Evolutionary conservation across 1,140 invertebrate species (phyloP).

Genomic region (Neelides sp.): DNA sequence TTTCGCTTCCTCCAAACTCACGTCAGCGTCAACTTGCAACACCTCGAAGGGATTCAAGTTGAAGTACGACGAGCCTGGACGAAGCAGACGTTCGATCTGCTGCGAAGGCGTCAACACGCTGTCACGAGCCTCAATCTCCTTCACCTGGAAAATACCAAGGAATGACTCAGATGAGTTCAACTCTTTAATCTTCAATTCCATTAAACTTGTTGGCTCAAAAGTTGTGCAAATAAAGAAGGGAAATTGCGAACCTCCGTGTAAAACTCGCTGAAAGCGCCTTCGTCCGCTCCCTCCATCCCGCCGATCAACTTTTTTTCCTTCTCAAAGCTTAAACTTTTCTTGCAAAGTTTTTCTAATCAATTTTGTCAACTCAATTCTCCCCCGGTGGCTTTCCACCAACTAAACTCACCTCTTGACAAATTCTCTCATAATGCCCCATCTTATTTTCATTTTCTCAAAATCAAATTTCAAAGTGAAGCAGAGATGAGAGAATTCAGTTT

Average conservation of each 20-base stretch:
- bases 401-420: too few species aligned
- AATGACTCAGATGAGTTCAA: too few species aligned
- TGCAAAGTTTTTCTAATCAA: too few species aligned
- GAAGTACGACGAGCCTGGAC: slow-evolving; percentile 89
- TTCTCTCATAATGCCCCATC: too few species aligned
- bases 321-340: too few species aligned
- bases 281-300: slow-evolving; percentile 5
- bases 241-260: slow-evolving; percentile 26
- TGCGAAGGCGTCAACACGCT: slow-evolving; percentile 81
- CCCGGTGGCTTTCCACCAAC: too few species aligned
- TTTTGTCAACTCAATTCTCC: too few species aligned
- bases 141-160: slow-evolving; percentile 53
- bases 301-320: too few species aligned
- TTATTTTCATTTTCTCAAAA: too few species aligned
- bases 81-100: slow-evolving; percentile 82
- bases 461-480: too few species aligned
- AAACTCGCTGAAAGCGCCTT: slow-evolving; percentile 25
- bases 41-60: slow-evolving; percentile 95
- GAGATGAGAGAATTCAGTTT: too few species aligned
- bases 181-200: too few species aligned
- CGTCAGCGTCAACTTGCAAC: slow-evolving; percentile 82
- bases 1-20: slow-evolving; percentile 78
- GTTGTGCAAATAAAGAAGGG: neutral
- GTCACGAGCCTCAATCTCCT: slow-evolving; percentile 86
- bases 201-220: neutral